phyloP scores from a whole-genome alignment of 2,888 invertebrate genomes.

The Ophioninae sp. region DNA sequence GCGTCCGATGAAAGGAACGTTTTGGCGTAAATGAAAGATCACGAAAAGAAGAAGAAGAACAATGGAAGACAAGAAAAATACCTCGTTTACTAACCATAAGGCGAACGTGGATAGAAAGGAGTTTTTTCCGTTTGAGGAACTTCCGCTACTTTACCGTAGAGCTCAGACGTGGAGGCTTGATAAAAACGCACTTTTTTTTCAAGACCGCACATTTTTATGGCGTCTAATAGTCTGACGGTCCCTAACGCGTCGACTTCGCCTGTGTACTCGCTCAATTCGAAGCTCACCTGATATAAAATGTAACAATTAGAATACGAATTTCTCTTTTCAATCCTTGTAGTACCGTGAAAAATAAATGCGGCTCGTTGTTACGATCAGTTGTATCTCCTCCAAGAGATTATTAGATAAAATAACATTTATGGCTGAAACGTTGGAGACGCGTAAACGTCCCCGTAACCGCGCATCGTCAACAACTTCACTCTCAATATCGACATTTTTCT shows the following conservation, averaged over 20 bases:
- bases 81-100: constrained; percentile 88
- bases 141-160: constrained; percentile 96
- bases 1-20: not conserved
- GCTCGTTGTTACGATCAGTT: no score
- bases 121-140: constrained; percentile 97
- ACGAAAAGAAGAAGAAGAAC: not conserved
- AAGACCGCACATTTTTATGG: constrained; percentile 93
- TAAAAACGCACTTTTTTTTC: constrained; percentile 92
- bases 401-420: no score
- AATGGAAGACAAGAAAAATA: not conserved
- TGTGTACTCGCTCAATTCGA: constrained; percentile 99
- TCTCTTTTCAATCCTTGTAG: no score
- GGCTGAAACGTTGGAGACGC: no score
- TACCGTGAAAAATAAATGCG: no score
- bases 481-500: no score
- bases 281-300: constrained; percentile 86
- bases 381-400: no score
- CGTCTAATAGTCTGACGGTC: constrained; percentile 94
- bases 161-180: constrained; percentile 97
- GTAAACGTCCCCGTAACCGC: no score
- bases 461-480: no score
- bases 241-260: constrained; percentile 99
- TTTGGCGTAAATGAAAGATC: not conserved
- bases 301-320: no score
- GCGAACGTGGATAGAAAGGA: constrained; percentile 97